Percentiles rank a stretch among this genome's conserved stretches.
Conservation (phyloP, 1,140 invertebrate species). For the Micrasema longulum region DNA sequence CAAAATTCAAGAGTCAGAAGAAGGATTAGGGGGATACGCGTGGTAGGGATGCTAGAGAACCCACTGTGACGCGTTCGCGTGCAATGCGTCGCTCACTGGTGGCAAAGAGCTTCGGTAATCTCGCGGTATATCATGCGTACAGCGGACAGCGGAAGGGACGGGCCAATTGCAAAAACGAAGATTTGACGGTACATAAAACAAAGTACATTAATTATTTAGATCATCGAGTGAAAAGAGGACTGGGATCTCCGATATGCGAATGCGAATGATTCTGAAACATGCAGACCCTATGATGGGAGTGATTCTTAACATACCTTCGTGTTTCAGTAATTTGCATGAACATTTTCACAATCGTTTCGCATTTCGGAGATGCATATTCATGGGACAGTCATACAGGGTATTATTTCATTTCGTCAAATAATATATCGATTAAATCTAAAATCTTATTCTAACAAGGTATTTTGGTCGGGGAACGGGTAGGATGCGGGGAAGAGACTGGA, state of each 20-base stretch:
- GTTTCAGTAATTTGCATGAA: neutral
- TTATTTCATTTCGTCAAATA: too few species aligned
- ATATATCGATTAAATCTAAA: too few species aligned
- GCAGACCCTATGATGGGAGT: neutral
- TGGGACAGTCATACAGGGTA: too few species aligned
- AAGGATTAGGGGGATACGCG: constrained; percentile 20
- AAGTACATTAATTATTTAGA: constrained; percentile 38
- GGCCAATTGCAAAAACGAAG: constrained; percentile 72
- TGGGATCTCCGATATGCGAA: constrained; percentile 17
- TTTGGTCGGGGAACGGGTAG: neutral
- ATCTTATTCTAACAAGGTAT: too few species aligned
- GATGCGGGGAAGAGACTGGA: neutral
- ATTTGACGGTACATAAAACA: constrained; percentile 55
- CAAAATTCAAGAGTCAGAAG: constrained; percentile 28
- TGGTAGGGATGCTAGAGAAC: neutral
- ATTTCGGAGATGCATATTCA: constrained; percentile 13
- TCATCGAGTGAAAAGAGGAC: constrained; percentile 46
- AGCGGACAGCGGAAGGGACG: constrained; percentile 59
- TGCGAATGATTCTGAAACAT: constrained; percentile 3
- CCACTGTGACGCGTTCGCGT: constrained; percentile 15
- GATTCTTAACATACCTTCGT: neutral
- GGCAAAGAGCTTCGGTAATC: neutral
- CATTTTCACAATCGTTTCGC: constrained; percentile 3
- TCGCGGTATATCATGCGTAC: too few species aligned
- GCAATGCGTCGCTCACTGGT: neutral